Evolutionary conservation across 2,888 invertebrate genomes (phyloP).

Genomic region (Luperina nickerlii): DNA sequence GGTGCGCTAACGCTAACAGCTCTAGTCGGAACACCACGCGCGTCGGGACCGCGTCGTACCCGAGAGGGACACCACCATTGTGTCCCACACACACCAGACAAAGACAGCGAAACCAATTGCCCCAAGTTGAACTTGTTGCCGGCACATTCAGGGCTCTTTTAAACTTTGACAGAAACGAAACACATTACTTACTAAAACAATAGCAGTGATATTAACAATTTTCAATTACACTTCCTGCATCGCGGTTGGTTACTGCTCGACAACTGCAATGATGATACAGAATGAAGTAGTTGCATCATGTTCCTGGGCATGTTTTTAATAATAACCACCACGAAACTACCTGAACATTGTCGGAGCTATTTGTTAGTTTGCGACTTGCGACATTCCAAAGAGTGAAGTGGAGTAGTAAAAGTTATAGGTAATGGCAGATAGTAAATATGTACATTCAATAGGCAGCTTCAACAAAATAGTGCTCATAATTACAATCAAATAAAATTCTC

Average conservation of each 20-base stretch:
- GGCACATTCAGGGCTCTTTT: conserved; percentile 42
- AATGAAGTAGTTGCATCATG: conserved; percentile 56
- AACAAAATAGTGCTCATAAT: not conserved
- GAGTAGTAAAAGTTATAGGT: not conserved
- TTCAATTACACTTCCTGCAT: conserved; percentile 16
- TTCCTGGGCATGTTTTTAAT: conserved; percentile 27
- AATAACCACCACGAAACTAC: conserved; percentile 18
- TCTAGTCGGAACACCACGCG: conserved; percentile 42
- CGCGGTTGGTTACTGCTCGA: conserved; percentile 8
- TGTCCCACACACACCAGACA: conserved; percentile 52
- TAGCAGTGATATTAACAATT: not conserved
- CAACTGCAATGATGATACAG: conserved; percentile 37
- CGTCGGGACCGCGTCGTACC: conserved; percentile 22
- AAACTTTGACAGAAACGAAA: conserved; percentile 35
- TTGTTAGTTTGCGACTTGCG: conserved; percentile 8
- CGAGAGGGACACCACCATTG: conserved; percentile 67
- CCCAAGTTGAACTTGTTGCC: conserved; percentile 60
- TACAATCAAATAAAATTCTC: not conserved
- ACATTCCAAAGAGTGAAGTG: not conserved
- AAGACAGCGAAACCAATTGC: conserved; percentile 65
- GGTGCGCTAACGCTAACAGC: not conserved
- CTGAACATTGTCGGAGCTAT: conserved; percentile 4
- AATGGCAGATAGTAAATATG: not conserved
- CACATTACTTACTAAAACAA: conserved; percentile 16
- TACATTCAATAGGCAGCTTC: not conserved